phyloP scores from a whole-genome alignment of 2,888 invertebrate genomes.

The Tiliacea aurago region DNA sequence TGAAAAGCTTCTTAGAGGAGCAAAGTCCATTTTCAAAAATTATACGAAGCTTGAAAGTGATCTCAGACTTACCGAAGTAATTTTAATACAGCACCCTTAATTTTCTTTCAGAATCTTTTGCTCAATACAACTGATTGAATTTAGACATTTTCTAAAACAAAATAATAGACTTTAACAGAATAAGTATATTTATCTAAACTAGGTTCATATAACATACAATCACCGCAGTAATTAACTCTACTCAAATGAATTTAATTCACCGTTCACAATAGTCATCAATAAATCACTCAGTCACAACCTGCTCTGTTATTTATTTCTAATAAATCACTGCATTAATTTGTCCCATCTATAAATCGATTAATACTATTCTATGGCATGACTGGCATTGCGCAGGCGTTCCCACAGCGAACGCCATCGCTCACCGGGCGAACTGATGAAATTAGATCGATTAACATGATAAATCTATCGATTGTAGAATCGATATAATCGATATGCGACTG shows the following conservation, averaged over 20 bases:
- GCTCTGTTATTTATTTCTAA: constrained; percentile 2
- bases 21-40: not conserved
- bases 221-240: constrained; percentile 1
- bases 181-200: too few relatives aligned
- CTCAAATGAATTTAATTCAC: not conserved
- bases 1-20: constrained; percentile 62
- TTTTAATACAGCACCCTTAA: too few relatives aligned
- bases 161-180: not conserved
- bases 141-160: not conserved
- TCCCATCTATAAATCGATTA: constrained; percentile 47
- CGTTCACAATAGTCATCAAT: constrained; percentile 27
- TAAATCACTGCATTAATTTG: constrained; percentile 57
- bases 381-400: constrained; percentile 88
- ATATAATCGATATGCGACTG: constrained; percentile 85
- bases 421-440: constrained; percentile 88
- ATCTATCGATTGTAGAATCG: constrained; percentile 84
- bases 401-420: constrained; percentile 87
- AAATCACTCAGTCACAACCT: constrained; percentile 32
- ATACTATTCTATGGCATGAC: constrained; percentile 82
- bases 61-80: not conserved
- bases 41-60: too few relatives aligned
- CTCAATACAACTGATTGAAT: not conserved
- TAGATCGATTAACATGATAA: constrained; percentile 90
- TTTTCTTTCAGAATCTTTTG: not conserved
- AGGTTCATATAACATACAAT: not conserved